A percentile compares a stretch with the other conserved stretches of the same genome.
Conservation (phyloP, 2,797 vertebrate genomes). For the Agapornis canus region DNA sequence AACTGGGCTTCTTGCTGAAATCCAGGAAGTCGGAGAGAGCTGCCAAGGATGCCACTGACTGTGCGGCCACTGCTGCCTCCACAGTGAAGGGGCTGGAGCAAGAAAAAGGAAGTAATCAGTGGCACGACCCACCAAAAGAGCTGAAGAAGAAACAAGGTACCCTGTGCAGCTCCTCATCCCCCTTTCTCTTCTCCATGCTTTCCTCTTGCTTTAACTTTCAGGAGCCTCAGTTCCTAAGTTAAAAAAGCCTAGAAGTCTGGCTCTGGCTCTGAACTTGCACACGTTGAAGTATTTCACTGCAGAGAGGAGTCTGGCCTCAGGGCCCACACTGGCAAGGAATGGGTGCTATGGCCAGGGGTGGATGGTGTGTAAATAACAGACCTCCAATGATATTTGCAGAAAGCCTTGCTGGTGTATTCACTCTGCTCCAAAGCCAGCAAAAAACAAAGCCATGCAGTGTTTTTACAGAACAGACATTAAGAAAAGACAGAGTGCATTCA, state of each 20-base stretch:
- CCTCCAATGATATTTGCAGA: background rate
- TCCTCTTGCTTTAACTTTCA: background rate
- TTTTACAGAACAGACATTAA: background rate
- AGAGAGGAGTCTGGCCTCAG: background rate
- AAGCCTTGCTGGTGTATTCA: background rate
- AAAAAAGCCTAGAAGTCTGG: background rate
- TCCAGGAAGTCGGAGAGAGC: conserved; percentile 70
- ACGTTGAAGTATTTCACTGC: background rate
- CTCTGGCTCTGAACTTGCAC: background rate
- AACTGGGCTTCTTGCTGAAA: conserved; percentile 34
- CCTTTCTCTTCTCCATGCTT: background rate
- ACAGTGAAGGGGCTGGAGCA: conserved; percentile 57
- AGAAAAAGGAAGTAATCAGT: background rate
- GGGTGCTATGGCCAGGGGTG: background rate
- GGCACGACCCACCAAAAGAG: rapidly evolving
- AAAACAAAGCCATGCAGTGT: no score
- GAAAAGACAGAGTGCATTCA: background rate
- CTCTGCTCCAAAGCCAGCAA: background rate
- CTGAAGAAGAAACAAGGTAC: background rate
- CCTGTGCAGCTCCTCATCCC: background rate
- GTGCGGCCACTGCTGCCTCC: conserved; percentile 54
- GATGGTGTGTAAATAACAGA: background rate
- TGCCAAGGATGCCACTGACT: conserved; percentile 44
- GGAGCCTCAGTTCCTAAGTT: background rate
- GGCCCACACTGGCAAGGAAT: no score